Percentiles rank a stretch among this genome's conserved stretches.
phyloP scores from a whole-genome alignment of 2,797 vertebrate species.

The Silurus aristotelis region DNA sequence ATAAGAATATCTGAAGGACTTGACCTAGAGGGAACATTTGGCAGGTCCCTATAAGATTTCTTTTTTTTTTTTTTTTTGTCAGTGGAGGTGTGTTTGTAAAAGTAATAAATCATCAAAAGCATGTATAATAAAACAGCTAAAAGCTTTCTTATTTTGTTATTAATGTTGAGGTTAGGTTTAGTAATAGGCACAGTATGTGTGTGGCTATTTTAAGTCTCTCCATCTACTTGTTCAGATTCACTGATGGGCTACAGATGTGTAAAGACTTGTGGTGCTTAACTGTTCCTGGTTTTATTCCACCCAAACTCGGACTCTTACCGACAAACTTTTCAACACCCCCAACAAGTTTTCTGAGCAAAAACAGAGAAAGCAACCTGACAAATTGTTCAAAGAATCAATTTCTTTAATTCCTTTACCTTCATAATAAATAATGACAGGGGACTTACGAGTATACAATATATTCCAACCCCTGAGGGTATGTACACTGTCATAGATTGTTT shows the following conservation, averaged over 20 bases:
- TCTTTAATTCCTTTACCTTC: background rate
- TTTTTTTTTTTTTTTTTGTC: background rate
- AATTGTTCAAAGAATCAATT: conserved; percentile 6
- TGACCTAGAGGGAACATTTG: background rate
- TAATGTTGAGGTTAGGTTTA: background rate
- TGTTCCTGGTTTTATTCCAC: conserved; percentile 42
- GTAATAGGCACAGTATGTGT: background rate
- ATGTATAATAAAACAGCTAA: no score
- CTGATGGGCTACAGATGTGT: conserved; percentile 48
- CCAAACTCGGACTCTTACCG: conserved; percentile 23
- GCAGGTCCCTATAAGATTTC: background rate
- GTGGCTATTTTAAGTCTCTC: conserved; percentile 2
- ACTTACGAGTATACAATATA: background rate
- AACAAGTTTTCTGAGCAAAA: background rate
- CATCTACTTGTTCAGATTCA: conserved; percentile 29
- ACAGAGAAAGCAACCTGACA: background rate
- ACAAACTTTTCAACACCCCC: conserved; percentile 30
- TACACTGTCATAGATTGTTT: background rate
- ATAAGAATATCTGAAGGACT: background rate
- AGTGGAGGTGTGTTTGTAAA: no score
- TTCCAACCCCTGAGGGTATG: background rate
- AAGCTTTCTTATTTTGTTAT: background rate
- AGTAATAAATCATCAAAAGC: no score
- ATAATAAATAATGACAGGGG: background rate
- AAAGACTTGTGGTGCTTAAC: conserved; percentile 34